Conservation (phyloP, 2,888 invertebrate genomes). For the Cephus runcator region DNA sequence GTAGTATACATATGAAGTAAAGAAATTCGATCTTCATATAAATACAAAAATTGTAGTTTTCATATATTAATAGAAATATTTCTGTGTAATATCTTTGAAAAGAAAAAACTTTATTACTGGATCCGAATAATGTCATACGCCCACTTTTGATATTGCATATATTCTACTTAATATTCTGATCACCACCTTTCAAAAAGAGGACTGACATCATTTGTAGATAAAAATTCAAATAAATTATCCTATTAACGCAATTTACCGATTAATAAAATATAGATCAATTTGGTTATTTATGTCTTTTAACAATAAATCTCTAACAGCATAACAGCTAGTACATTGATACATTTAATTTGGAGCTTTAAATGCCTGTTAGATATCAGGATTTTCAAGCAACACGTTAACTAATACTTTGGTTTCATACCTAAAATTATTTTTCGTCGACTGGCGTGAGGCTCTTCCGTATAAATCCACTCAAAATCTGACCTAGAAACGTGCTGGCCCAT, state of each 20-base stretch:
- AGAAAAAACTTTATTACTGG: not conserved
- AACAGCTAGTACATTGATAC: not conserved
- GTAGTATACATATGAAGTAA: not conserved
- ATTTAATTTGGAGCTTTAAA: not conserved
- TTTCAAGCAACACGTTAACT: not conserved
- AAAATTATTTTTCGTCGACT: conserved; percentile 92
- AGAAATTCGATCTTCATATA: not conserved
- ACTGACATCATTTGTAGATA: not conserved
- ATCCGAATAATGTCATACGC: not conserved
- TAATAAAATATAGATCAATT: not conserved
- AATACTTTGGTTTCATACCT: conserved; percentile 69
- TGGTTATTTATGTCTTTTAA: not conserved
- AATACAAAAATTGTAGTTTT: not conserved
- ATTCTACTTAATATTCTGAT: not conserved
- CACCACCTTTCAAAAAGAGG: not conserved
- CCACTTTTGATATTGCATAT: not conserved
- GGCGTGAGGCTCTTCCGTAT: conserved; percentile 98
- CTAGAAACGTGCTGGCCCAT: conserved; percentile 97
- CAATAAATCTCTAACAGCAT: not conserved
- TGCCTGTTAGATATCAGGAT: not conserved
- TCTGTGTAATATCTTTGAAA: not conserved
- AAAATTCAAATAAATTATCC: not conserved
- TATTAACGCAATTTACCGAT: not conserved
- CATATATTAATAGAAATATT: not conserved
- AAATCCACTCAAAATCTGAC: conserved; percentile 96